Evolutionary conservation across 2,888 invertebrate species (phyloP), one percentile per base, ranked within the genome.

Genomic region (Rhaphigaster nebulosa): DNA sequence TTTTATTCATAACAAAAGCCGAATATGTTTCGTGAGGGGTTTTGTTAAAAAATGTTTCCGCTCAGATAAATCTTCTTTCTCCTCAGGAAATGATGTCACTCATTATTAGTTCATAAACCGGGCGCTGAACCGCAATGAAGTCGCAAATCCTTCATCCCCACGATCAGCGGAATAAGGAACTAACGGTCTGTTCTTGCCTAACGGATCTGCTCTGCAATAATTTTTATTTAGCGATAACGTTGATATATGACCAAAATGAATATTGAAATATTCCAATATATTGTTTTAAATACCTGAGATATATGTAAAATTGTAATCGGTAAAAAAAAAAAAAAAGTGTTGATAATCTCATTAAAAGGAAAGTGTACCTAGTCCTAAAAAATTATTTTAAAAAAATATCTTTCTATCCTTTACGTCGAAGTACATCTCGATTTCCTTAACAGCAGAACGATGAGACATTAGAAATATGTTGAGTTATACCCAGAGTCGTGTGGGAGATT

Each of bases 1-100:
- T 76, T 76, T 26, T 76, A 76, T 76, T 38, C 12, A 76, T 76
- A 6, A 76, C 70, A 76, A 76, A 76, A 76, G 34, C 70, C 34
- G 70, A 76, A 76, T 15, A 29, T 38, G 34, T 76, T 76, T 76
- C 70, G 70, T 38, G 70, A 76, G 34, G 23, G 34, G 38, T 6
- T 76, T 38, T 76, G 23, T 76, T 38, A 38, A 76, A 56, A 60
- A 29, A 76, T 38, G 18, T 76, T 76, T 76, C 70, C 70, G 70
- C 38, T 76, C 34, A 38, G 70, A 76, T 76, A 76, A 76, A 76
- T 76, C 70, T 76, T 76, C 20, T 38, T 29, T 4, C 20, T 34
- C 34, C 10, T 34, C 29, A 23, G 70, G 70, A 76, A 76, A 38
- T 76, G 38, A 76, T 38, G 70, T 20, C 70, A 76, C 20, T 76